phyloP scores from a whole-genome alignment of 64 coral and sea anemone species.

The Stichodactyla helianthus region DNA sequence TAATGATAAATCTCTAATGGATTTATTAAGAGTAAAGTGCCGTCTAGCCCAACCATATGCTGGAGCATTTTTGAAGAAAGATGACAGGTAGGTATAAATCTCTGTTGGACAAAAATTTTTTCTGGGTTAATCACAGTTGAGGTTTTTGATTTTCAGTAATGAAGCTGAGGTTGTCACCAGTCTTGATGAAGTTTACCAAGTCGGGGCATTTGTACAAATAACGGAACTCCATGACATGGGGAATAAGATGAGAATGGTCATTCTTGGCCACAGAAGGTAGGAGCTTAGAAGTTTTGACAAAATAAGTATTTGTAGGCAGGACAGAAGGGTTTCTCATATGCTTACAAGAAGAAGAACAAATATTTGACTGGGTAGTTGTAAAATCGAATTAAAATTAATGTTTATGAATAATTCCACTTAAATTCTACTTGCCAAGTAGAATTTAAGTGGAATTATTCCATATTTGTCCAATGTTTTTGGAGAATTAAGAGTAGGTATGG shows the following conservation, averaged over 20 bases:
- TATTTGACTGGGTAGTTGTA: too few relatives aligned
- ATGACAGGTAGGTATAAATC: slow-evolving; percentile 60
- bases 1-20: slow-evolving; percentile 85
- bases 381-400: too few relatives aligned
- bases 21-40: slow-evolving; percentile 82
- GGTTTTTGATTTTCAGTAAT: slow-evolving; percentile 45
- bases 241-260: slow-evolving; percentile 89
- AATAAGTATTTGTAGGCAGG: not conserved
- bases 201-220: slow-evolving; percentile 98
- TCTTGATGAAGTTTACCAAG: slow-evolving; percentile 88
- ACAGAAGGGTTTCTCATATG: too few relatives aligned
- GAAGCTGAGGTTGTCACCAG: slow-evolving; percentile 79
- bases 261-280: slow-evolving; percentile 93
- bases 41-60: slow-evolving; percentile 87
- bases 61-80: slow-evolving; percentile 92
- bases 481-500: too few relatives aligned
- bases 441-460: too few relatives aligned
- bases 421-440: too few relatives aligned
- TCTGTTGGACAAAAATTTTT: not conserved
- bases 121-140: not conserved
- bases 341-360: too few relatives aligned
- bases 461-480: too few relatives aligned
- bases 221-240: slow-evolving; percentile 97
- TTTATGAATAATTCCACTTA: too few relatives aligned
- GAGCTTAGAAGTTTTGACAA: not conserved